These are phyloP conservation scores for Microchrysa polita DNA, from an alignment of 2,888 invertebrate genomes.

Conservation along the genomic window DNA sequence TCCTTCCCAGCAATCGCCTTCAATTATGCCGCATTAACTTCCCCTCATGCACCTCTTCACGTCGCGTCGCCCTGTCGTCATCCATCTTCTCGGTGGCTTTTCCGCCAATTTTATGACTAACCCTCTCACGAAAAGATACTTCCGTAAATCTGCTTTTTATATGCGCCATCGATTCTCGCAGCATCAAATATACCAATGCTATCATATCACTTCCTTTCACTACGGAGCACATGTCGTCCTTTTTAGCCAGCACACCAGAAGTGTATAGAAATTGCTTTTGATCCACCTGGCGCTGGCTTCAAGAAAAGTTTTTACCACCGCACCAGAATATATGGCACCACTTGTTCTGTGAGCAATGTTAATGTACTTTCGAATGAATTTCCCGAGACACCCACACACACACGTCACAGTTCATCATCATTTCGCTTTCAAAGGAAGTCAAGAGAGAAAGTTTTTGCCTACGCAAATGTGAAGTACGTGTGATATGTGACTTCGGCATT, in stretches of 20 bases:
- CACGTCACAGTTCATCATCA: constrained; percentile 38
- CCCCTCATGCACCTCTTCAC: too few species aligned
- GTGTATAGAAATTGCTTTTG: constrained; percentile 6
- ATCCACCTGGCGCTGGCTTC: not conserved
- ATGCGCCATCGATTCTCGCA: not conserved
- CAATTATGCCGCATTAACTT: too few species aligned
- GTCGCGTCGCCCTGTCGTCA: too few species aligned
- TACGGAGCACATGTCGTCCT: too few species aligned
- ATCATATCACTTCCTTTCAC: too few species aligned
- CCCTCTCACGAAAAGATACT: not conserved
- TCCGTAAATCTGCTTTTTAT: constrained; percentile 2
- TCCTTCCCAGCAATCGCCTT: too few species aligned
- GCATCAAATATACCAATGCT: constrained; percentile 3
- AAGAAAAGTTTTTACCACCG: not conserved
- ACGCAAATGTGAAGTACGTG: constrained; percentile 39
- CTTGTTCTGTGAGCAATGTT: constrained; percentile 1
- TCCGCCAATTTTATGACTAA: too few species aligned
- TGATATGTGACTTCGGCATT: constrained; percentile 33
- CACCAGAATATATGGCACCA: not conserved
- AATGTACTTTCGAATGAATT: constrained; percentile 38
- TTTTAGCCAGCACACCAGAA: too few species aligned
- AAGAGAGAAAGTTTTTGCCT: constrained; percentile 35
- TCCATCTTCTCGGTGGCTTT: too few species aligned
- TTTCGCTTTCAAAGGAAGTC: constrained; percentile 29
- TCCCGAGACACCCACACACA: not conserved